These are phyloP conservation scores for Trissonchulus sp. DNA, from an alignment of 2,888 invertebrate species.

Conservation along the genomic window DNA sequence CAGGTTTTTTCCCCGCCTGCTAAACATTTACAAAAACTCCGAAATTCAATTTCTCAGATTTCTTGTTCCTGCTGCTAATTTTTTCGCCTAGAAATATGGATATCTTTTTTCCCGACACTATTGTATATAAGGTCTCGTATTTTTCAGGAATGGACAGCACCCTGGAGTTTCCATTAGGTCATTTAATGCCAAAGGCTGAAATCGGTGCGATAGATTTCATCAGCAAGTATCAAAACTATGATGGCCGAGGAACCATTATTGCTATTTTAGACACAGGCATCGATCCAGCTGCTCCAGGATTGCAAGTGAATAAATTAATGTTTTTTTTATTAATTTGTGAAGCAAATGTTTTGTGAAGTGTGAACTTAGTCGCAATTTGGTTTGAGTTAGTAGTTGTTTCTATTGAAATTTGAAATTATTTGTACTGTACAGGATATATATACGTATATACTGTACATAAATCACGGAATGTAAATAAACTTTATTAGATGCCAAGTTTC, in stretches of 20 bases:
- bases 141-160: conserved; percentile 17
- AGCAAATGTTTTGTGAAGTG: too few species aligned
- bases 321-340: too few species aligned
- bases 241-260: conserved; percentile 83
- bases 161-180: conserved; percentile 68
- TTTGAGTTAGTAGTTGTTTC: not conserved
- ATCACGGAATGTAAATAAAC: too few species aligned
- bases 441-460: conserved; percentile 34
- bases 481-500: too few species aligned
- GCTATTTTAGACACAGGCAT: conserved; percentile 97
- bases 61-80: too few species aligned
- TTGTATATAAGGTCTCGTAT: conserved; percentile 75
- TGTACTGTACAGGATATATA: conserved; percentile 53
- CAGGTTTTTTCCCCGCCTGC: too few species aligned
- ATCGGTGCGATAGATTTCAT: conserved; percentile 81
- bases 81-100: too few species aligned
- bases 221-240: conserved; percentile 77
- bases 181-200: conserved; percentile 85
- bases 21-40: too few species aligned
- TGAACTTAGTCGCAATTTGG: not conserved
- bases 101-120: conserved; percentile 69
- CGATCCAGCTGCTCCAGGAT: conserved; percentile 87
- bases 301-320: conserved; percentile 63
- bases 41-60: too few species aligned
- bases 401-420: not conserved